Evolutionary conservation across 1,140 invertebrate species (phyloP), one percentile per base, ranked within the genome.

Genomic region (Drosophila insularis): DNA sequence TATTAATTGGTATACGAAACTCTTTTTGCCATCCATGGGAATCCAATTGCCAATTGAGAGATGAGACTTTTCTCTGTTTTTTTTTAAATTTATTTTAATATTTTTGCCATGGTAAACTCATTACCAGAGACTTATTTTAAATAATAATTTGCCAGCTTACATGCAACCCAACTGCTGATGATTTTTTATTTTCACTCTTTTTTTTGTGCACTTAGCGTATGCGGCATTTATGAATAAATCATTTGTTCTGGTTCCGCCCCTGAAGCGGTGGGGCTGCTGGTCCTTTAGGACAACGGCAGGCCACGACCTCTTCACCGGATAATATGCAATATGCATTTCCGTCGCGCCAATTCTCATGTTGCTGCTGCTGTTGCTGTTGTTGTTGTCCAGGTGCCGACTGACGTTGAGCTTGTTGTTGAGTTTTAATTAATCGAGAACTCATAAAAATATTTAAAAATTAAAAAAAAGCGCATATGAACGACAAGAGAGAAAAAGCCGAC

Each of bases 391-490:
- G 54, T 68, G 60, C 37, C 54, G 35, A 61, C 32, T 54, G 66
- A 53, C 65, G 63, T 35, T 39, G 43, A 53, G 43, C 59, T 58
- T 58, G 54, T 27, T 74, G 68, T 67, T 63, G 32, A 23, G 62
- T 63, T 77, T 77, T 66, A 69, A 74, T 74, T 74, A 77, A 74
- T 69, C 53, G 59, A 59, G 56, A 69, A 63, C 71, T 69, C 66
- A 58, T 69, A 46, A 77, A 62, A 43, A 54, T 59, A 54, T 68
- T 72, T 67, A 68, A 43, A 21, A 21, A 27, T 50, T 54, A 32
- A 39, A 56, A 63, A 43, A 27, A 65, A 70, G 31, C 11, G 31
- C 39, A 61, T 61, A 61, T 60, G 23, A 1, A 50, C 40, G 1
- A 27, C 13, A n/a, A 50, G 27, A 10, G 7, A 31, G 31, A 19